Conservation (phyloP, 2,888 invertebrate species). For the Orthosia incerta region DNA sequence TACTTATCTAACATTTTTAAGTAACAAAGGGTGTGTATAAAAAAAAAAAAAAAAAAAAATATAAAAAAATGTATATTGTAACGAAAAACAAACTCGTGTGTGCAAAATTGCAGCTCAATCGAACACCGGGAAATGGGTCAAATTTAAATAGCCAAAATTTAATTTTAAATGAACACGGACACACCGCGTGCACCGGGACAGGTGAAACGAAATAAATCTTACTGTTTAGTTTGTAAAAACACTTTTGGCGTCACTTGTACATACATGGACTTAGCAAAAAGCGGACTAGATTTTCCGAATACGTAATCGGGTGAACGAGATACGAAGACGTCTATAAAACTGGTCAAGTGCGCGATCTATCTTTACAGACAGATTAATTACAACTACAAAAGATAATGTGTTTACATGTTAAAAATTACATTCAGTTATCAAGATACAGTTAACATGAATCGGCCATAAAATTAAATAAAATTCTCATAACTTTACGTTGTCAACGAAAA, state of each 20-base stretch:
- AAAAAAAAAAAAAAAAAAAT: no score
- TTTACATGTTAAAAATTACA: constrained; percentile 7
- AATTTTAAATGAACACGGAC: no score
- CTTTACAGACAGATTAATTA: constrained; percentile 12
- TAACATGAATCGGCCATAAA: constrained; percentile 41
- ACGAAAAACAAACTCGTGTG: no score
- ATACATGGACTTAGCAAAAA: constrained; percentile 26
- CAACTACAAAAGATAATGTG: background rate
- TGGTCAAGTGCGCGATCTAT: constrained; percentile 12
- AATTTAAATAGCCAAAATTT: no score
- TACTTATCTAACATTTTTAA: background rate
- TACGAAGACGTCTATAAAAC: constrained; percentile 27
- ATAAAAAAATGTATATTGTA: no score
- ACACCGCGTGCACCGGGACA: no score
- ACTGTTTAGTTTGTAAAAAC: background rate
- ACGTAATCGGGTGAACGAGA: constrained; percentile 33
- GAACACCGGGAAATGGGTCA: no score
- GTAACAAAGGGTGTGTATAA: no score
- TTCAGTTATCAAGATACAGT: constrained; percentile 19
- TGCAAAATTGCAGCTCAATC: no score
- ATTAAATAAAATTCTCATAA: constrained; percentile 16
- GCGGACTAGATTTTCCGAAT: constrained; percentile 45
- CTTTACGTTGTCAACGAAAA: constrained; percentile 27
- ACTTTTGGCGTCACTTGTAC: constrained; percentile 24
- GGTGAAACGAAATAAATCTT: no score